Evolutionary conservation across 2,113 vertebrate species (phyloP).

Genomic region (Ameiurus melas): DNA sequence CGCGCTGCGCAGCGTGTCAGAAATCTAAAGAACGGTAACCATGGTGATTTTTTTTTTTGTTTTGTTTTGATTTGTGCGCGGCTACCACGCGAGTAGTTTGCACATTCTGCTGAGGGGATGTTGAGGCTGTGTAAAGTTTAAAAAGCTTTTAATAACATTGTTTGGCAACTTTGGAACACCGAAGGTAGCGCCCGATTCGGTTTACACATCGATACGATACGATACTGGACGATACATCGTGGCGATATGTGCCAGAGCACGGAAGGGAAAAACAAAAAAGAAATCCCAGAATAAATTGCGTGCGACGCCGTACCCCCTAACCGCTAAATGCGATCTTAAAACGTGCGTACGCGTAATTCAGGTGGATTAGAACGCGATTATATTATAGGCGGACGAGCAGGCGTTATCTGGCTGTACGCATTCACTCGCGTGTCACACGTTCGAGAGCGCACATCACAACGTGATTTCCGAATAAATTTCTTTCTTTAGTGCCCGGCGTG

Average conservation of each 20-base stretch:
- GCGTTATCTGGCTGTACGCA: too few relatives aligned
- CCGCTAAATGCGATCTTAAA: too few relatives aligned
- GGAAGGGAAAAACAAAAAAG: too few relatives aligned
- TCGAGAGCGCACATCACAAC: background rate
- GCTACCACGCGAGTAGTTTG: too few relatives aligned
- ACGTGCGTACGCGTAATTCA: too few relatives aligned
- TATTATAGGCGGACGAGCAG: too few relatives aligned
- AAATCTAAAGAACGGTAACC: background rate
- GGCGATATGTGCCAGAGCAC: background rate
- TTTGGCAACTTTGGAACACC: background rate
- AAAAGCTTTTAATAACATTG: background rate
- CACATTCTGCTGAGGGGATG: too few relatives aligned
- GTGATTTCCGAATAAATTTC: too few relatives aligned
- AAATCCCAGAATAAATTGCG: background rate
- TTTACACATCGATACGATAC: background rate
- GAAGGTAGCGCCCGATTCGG: background rate
- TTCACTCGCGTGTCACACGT: background rate
- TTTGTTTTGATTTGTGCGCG: too few relatives aligned
- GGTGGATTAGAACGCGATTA: too few relatives aligned
- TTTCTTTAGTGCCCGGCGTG: too few relatives aligned
- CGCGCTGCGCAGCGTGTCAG: background rate
- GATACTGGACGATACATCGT: background rate
- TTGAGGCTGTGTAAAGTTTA: background rate
- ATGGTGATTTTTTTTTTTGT: too few relatives aligned
- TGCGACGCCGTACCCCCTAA: background rate